A percentile compares a stretch with the other conserved stretches of the same genome.
phyloP scores from a whole-genome alignment of 2,113 vertebrate species.

The Pica pica region DNA sequence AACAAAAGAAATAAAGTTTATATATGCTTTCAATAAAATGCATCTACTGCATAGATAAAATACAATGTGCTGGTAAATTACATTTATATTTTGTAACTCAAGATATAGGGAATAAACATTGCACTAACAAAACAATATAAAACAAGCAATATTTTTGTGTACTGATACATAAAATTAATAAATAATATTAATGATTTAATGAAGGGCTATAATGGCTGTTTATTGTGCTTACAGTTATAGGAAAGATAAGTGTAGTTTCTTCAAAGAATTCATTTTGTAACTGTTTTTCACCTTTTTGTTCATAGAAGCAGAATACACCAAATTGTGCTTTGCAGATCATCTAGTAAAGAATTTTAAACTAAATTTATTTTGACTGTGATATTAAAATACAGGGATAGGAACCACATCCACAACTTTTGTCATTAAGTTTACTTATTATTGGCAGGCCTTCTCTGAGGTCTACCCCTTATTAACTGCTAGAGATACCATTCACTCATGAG shows the following conservation, averaged over 20 bases:
- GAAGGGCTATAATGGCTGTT: background rate
- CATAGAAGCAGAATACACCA: background rate
- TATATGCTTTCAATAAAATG: background rate
- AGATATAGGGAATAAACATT: background rate
- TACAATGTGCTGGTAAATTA: background rate
- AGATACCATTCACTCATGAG: background rate
- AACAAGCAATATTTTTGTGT: background rate
- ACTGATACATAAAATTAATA: background rate
- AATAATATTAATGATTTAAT: background rate
- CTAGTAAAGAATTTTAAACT: background rate
- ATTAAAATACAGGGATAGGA: background rate
- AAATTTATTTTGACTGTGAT: background rate
- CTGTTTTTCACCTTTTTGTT: background rate
- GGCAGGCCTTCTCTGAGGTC: background rate
- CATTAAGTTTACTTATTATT: background rate
- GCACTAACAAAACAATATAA: background rate
- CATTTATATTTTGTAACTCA: background rate
- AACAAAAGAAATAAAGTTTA: background rate
- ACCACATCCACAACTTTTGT: background rate
- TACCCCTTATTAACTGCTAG: background rate
- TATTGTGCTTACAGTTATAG: background rate
- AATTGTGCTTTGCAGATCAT: background rate
- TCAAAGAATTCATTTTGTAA: background rate
- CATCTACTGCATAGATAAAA: background rate
- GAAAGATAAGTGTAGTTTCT: background rate